phyloP scores from a whole-genome alignment of 1,140 invertebrate species.

The Antheraea mylitta region DNA sequence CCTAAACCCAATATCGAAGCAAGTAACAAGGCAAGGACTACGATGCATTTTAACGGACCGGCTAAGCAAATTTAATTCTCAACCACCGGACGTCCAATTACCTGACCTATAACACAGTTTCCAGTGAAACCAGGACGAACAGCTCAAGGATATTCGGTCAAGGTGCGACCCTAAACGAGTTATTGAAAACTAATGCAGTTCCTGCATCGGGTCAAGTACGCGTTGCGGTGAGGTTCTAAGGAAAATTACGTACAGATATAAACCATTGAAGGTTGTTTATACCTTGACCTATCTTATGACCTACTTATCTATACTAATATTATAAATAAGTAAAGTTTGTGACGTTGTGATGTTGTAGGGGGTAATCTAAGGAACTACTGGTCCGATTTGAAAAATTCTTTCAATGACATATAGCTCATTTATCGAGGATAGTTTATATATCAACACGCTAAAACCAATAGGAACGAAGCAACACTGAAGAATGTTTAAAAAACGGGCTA shows the following conservation, averaged over 20 bases:
- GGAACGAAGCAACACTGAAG: too few species aligned
- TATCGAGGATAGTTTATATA: too few species aligned
- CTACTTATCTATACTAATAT: too few species aligned
- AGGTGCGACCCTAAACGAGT: constrained; percentile 36
- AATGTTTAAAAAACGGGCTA: too few species aligned
- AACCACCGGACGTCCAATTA: constrained; percentile 5
- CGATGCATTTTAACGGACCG: neutral
- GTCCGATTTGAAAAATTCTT: too few species aligned
- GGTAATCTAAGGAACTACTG: too few species aligned
- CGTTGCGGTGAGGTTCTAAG: neutral
- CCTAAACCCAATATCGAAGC: too few species aligned
- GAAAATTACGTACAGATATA: neutral
- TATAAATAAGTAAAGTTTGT: too few species aligned
- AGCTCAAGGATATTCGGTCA: constrained; percentile 33
- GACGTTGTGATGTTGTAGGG: too few species aligned
- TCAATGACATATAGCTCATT: too few species aligned
- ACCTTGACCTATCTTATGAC: neutral
- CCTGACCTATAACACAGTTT: neutral
- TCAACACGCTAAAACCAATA: too few species aligned
- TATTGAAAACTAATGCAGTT: constrained; percentile 40
- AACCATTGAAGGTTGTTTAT: neutral
- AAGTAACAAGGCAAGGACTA: neutral
- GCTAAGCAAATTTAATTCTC: neutral
- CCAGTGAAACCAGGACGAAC: constrained; percentile 6
- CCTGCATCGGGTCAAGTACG: constrained; percentile 33